phyloP scores from a whole-genome alignment of 2,888 invertebrate genomes.

The Netelia inedita region DNA sequence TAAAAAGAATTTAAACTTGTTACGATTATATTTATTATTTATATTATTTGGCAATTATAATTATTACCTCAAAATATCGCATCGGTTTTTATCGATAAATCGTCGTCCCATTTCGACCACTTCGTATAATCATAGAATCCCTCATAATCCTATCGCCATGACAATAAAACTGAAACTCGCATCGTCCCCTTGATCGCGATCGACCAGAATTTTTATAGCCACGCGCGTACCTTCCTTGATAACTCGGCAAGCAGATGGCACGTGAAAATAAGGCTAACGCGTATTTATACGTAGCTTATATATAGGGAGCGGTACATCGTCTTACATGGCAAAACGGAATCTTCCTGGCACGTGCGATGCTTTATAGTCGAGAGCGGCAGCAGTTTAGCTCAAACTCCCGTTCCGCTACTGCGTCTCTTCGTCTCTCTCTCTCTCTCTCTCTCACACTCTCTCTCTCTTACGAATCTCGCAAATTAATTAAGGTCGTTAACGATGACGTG shows the following conservation, averaged over 20 bases:
- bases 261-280: constrained; percentile 28
- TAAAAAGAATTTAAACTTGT: not conserved
- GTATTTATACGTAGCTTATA: constrained; percentile 21
- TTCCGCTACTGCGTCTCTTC: constrained; percentile 15
- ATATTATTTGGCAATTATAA: not conserved
- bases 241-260: constrained; percentile 21
- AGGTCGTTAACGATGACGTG: constrained; percentile 70
- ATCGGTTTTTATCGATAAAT: too few species aligned
- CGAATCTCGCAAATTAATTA: constrained; percentile 69
- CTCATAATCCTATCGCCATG: too few species aligned
- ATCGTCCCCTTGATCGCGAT: not conserved
- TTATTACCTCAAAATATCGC: too few species aligned
- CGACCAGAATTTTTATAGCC: not conserved
- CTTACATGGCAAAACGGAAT: constrained; percentile 40
- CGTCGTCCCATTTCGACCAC: too few species aligned
- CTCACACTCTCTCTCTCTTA: constrained; percentile 41
- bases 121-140: too few species aligned
- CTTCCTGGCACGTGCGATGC: constrained; percentile 65
- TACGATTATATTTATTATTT: not conserved
- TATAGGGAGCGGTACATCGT: not conserved
- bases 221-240: not conserved
- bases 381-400: constrained; percentile 48
- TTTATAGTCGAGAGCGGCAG: constrained; percentile 32
- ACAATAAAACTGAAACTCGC: not conserved
- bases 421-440: constrained; percentile 30